phyloP scores from a whole-genome alignment of 2,797 vertebrate genomes.

The Moxostoma hubbsi region DNA sequence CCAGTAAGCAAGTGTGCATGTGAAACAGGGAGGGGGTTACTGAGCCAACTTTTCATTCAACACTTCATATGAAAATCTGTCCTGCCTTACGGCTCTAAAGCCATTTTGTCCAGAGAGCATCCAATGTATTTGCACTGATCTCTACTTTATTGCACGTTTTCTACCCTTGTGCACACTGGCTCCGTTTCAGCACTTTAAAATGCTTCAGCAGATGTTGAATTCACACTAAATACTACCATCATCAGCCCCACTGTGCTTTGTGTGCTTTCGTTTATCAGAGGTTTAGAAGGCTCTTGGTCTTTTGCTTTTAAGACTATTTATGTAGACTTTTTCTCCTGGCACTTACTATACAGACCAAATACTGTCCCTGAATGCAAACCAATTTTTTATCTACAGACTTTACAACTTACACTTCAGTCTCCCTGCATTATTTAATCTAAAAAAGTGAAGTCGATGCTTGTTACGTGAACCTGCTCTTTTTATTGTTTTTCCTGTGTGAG shows the following conservation, averaged over 20 bases:
- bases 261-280: not conserved
- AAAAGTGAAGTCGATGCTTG: no score
- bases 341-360: not conserved
- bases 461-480: no score
- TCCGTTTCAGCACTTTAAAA: conserved; percentile 41
- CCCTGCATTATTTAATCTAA: not conserved
- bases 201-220: conserved; percentile 48
- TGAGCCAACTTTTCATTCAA: conserved; percentile 41
- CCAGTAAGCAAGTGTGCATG: conserved; percentile 8
- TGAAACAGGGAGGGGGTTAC: conserved; percentile 8
- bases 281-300: not conserved
- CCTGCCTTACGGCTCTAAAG: conserved; percentile 40
- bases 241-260: not conserved
- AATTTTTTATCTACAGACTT: not conserved
- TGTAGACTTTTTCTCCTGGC: not conserved
- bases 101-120: conserved; percentile 15
- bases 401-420: not conserved
- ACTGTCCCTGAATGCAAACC: not conserved
- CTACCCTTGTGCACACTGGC: conserved; percentile 18
- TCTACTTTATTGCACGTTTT: conserved; percentile 48
- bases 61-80: conserved; percentile 45
- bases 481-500: no score
- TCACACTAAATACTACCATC: conserved; percentile 39
- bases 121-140: conserved; percentile 2
- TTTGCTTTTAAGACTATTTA: conserved; percentile 5